These are phyloP conservation scores for Actinopyga echinites DNA, from an alignment of 53 echinoderm and acorn worm genomes.

Conservation along the genomic window DNA sequence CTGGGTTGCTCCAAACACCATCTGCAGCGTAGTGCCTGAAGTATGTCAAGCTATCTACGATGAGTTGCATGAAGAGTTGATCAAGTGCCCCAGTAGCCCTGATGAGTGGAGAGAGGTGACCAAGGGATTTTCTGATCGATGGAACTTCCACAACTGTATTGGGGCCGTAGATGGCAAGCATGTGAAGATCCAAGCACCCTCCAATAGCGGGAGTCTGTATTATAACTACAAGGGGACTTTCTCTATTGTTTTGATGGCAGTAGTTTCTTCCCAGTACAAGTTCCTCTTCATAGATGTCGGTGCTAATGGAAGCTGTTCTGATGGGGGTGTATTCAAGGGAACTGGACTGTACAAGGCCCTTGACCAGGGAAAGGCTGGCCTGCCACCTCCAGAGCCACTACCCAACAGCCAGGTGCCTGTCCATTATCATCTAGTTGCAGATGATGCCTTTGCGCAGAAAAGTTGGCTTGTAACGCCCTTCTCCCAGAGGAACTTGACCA, in stretches of 20 bases:
- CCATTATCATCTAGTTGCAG: constrained; percentile 42
- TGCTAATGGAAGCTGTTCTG: constrained; percentile 25
- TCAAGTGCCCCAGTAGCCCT: neutral
- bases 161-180: constrained; percentile 67
- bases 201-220: constrained; percentile 37
- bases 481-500: neutral
- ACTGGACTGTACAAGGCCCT: constrained; percentile 22
- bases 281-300: constrained; percentile 58
- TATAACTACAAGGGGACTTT: constrained; percentile 62
- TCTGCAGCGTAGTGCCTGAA: constrained; percentile 22
- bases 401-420: constrained; percentile 1
- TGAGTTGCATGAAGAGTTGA: neutral
- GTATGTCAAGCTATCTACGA: constrained; percentile 24
- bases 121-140: constrained; percentile 17
- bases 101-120: constrained; percentile 47
- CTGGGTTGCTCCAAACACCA: constrained; percentile 34
- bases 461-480: neutral
- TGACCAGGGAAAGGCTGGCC: neutral
- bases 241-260: constrained; percentile 41
- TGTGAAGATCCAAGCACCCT: constrained; percentile 40
- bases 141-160: constrained; percentile 67
- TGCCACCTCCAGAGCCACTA: neutral
- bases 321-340: constrained; percentile 45
- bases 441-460: constrained; percentile 49
- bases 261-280: constrained; percentile 44